phyloP scores from a whole-genome alignment of 2,113 vertebrate species.

The Periophthalmus modestus region DNA sequence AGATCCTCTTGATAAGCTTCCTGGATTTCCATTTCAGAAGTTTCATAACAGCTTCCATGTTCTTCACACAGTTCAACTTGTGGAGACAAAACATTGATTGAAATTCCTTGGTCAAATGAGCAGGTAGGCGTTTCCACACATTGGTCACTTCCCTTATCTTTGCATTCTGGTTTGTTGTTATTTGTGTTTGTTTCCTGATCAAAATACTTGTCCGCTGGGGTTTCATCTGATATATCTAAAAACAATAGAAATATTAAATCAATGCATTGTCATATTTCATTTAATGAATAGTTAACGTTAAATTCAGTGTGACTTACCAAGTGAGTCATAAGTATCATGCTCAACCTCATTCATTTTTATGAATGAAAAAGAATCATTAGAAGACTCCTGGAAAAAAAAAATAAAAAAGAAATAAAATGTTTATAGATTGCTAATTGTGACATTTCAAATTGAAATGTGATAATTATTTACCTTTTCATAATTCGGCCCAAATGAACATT shows the following conservation, averaged over 20 bases:
- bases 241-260: neutral
- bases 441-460: neutral
- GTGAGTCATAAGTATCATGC: neutral
- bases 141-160: neutral
- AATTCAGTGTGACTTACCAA: neutral
- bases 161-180: too few relatives aligned
- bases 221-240: constrained; percentile 13
- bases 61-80: constrained; percentile 7
- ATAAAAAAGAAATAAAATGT: neutral
- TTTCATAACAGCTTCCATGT: neutral
- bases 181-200: neutral
- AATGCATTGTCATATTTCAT: neutral
- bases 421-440: too few relatives aligned
- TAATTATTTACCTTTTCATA: constrained; percentile 63
- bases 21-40: neutral
- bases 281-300: neutral
- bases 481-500: constrained; percentile 36
- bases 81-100: constrained; percentile 17
- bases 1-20: neutral
- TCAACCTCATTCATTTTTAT: constrained; percentile 59
- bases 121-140: constrained; percentile 7
- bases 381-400: constrained; percentile 9
- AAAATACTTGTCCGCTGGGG: neutral
- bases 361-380: constrained; percentile 27
- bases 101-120: neutral